A percentile compares a stretch with the other conserved stretches of the same genome.
Evolutionary conservation across 1,140 invertebrate species (phyloP).

Genomic region (Triops longicaudatus): DNA sequence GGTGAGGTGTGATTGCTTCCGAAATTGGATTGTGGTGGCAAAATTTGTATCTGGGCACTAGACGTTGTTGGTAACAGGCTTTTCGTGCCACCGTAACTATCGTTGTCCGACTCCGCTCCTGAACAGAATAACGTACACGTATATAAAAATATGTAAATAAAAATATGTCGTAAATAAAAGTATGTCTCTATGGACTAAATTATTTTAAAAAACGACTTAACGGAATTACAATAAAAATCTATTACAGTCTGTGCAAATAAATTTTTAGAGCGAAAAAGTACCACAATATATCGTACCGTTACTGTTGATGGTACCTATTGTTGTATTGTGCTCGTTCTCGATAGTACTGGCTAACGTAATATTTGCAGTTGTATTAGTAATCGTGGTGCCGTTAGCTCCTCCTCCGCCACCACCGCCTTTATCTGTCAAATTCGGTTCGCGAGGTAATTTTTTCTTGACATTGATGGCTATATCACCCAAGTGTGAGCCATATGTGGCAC

Average conservation of each 20-base stretch:
- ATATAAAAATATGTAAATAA: too few species aligned
- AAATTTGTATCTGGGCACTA: conserved; percentile 14
- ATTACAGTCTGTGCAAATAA: too few species aligned
- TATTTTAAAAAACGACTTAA: too few species aligned
- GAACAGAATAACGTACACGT: not conserved
- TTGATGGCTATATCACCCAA: conserved; percentile 61
- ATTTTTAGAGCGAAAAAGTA: not conserved
- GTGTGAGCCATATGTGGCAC: conserved; percentile 71
- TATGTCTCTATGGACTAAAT: too few species aligned
- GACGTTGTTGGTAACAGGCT: conserved; percentile 35
- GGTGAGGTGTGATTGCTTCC: conserved; percentile 34
- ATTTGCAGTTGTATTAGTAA: not conserved
- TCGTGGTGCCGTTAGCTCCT: not conserved
- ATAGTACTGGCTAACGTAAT: not conserved
- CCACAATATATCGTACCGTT: conserved; percentile 29
- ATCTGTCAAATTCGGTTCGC: conserved; percentile 42
- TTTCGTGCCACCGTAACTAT: conserved; percentile 51
- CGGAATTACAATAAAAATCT: too few species aligned
- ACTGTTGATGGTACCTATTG: conserved; percentile 33
- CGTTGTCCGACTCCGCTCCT: conserved; percentile 51
- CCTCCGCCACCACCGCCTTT: conserved; percentile 25
- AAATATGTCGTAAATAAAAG: too few species aligned
- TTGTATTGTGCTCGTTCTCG: conserved; percentile 35
- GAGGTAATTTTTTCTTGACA: conserved; percentile 75
- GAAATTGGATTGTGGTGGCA: not conserved